These are phyloP conservation scores for Acanthis flammea DNA, from an alignment of 2,797 vertebrate genomes.

Conservation along the genomic window DNA sequence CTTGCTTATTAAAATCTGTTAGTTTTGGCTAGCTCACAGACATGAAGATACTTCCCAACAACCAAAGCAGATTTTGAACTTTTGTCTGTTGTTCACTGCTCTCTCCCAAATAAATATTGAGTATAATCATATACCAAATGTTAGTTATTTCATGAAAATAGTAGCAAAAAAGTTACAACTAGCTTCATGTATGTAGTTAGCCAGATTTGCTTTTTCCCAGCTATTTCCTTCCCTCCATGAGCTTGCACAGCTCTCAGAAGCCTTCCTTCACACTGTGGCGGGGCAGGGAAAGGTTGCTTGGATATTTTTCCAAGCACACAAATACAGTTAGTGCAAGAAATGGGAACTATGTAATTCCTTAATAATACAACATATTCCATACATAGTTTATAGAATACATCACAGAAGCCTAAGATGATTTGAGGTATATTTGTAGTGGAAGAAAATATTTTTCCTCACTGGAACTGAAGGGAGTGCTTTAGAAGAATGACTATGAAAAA, in stretches of 20 bases:
- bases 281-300: background rate
- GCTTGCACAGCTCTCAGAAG: background rate
- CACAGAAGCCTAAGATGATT: background rate
- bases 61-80: background rate
- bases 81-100: background rate
- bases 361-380: background rate
- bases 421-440: background rate
- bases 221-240: background rate
- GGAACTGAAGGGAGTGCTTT: background rate
- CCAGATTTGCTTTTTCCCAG: background rate
- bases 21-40: background rate
- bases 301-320: background rate
- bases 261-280: background rate
- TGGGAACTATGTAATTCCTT: background rate
- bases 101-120: rapidly evolving
- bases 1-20: background rate
- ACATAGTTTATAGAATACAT: background rate
- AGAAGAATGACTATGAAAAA: background rate
- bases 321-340: background rate
- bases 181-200: background rate
- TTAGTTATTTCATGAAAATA: background rate
- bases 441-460: background rate
- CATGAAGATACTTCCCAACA: background rate
- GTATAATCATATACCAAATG: background rate
- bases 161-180: background rate